These are phyloP conservation scores for Sogatella furcifera DNA, from an alignment of 1,140 invertebrate species.

Conservation along the genomic window DNA sequence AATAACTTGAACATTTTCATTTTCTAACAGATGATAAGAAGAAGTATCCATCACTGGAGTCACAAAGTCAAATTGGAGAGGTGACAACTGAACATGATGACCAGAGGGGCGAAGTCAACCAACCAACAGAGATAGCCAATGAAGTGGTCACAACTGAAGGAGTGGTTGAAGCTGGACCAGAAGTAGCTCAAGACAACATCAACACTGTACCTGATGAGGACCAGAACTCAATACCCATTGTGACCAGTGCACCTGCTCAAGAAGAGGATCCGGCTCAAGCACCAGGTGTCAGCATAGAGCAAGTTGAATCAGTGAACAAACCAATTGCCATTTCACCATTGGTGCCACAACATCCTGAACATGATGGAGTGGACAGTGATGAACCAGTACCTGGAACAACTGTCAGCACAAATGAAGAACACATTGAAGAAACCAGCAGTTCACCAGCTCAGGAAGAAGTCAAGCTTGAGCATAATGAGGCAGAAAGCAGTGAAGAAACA, in stretches of 20 bases:
- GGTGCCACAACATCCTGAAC: no score
- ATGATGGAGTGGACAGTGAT: no score
- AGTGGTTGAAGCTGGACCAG: background rate
- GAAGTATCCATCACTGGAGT: conserved; percentile 9
- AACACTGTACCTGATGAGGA: conserved; percentile 6
- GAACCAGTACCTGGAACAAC: no score
- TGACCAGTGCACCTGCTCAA: background rate
- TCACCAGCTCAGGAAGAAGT: no score
- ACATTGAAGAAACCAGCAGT: no score
- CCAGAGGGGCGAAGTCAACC: background rate
- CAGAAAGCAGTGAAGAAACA: background rate
- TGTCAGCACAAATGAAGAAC: no score
- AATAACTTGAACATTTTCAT: no score
- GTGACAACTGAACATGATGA: background rate
- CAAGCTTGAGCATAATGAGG: no score
- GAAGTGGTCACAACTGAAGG: conserved; percentile 10
- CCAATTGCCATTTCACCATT: background rate
- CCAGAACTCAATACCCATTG: background rate
- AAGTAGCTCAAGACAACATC: background rate
- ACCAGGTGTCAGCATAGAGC: background rate
- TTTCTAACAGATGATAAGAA: background rate
- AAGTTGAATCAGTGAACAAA: background rate
- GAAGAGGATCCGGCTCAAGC: background rate
- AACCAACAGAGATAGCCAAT: conserved; percentile 9
- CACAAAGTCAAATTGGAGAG: conserved; percentile 5